Percentiles rank a stretch among this genome's conserved stretches.
Conservation (phyloP, 2,888 invertebrate genomes). For the Agrilus cyanescens region DNA sequence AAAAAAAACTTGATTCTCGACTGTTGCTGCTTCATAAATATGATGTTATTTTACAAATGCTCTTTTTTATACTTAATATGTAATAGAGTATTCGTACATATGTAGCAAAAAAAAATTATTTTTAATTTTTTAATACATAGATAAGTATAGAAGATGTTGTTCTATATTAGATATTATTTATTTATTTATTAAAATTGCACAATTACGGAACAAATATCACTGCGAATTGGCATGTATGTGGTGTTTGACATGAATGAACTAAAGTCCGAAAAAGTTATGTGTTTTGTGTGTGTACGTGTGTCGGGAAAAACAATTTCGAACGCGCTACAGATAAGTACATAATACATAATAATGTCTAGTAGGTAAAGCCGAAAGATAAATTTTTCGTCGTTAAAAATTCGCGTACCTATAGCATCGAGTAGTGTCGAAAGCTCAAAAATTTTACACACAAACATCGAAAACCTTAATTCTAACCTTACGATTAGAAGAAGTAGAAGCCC, state of each 20-base stretch:
- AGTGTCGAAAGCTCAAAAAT: conserved; percentile 34
- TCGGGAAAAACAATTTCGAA: not conserved
- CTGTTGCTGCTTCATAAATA: too few relatives aligned
- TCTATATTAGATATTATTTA: conserved; percentile 4
- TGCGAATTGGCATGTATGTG: too few relatives aligned
- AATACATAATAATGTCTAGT: not conserved
- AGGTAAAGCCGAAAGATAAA: conserved; percentile 11
- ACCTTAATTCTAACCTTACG: conserved; percentile 34
- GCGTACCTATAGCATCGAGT: conserved; percentile 20
- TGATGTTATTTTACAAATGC: too few relatives aligned
- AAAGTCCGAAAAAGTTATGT: too few relatives aligned
- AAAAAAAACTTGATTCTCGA: not conserved
- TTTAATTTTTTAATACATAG: too few relatives aligned
- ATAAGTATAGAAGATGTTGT: too few relatives aligned
- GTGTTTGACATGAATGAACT: too few relatives aligned
- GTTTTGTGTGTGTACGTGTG: too few relatives aligned
- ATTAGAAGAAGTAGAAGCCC: conserved; percentile 25
- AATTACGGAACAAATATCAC: not conserved
- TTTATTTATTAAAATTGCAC: conserved; percentile 2
- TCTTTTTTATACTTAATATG: too few relatives aligned
- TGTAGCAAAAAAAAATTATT: too few relatives aligned
- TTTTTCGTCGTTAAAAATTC: conserved; percentile 17
- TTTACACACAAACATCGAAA: conserved; percentile 39
- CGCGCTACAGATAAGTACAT: not conserved
- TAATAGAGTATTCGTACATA: too few relatives aligned